A percentile compares a stretch with the other conserved stretches of the same genome.
Conservation (phyloP, 2,113 vertebrate genomes). For the Caretta caretta region DNA sequence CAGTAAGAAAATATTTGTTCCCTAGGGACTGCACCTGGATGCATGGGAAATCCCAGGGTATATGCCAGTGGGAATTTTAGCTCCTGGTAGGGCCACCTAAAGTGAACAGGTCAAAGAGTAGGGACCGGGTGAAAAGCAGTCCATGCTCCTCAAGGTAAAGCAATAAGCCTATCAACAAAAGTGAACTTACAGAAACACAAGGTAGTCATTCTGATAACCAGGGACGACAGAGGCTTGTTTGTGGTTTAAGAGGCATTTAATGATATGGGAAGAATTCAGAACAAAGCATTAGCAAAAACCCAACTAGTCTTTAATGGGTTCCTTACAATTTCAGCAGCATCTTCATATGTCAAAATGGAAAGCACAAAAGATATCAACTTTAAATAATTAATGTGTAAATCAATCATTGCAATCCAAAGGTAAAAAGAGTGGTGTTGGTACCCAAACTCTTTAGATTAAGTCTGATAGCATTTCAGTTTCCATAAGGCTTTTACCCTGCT, state of each 20-base stretch:
- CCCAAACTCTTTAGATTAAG: slow-evolving; percentile 52
- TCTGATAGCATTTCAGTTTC: slow-evolving; percentile 62
- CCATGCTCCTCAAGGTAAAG: background rate
- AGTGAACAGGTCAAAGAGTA: background rate
- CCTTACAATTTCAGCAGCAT: background rate
- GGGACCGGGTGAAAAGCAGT: background rate
- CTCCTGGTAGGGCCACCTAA: background rate
- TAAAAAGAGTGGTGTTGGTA: slow-evolving; percentile 4
- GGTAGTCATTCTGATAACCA: background rate
- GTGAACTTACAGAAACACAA: background rate
- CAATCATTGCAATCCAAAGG: background rate
- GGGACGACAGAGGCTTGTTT: background rate
- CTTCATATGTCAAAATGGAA: background rate
- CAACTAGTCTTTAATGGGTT: background rate
- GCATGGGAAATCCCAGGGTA: background rate
- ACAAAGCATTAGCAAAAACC: background rate
- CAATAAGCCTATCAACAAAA: background rate
- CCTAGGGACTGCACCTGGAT: background rate
- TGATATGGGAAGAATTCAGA: background rate
- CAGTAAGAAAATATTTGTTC: background rate
- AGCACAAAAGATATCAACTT: background rate
- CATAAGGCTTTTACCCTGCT: slow-evolving; percentile 64
- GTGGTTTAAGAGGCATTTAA: background rate
- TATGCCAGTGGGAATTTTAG: background rate
- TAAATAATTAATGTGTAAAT: background rate